Conservation (phyloP, 2,888 invertebrate genomes). For the Synergus gifuensis region DNA sequence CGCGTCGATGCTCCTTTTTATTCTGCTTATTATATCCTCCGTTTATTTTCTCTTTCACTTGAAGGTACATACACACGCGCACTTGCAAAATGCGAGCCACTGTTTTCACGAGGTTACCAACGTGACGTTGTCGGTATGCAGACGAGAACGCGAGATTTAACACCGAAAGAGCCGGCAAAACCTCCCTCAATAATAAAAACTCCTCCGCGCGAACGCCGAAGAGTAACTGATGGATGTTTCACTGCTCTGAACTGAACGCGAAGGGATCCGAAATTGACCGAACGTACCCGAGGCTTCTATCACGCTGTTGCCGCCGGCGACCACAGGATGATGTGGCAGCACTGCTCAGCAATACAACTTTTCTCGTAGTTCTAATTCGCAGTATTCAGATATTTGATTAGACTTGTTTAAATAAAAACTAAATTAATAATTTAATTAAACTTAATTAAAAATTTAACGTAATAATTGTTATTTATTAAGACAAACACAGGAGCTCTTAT, state of each 20-base stretch:
- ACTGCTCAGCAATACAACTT: conserved; percentile 56
- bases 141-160: conserved; percentile 41
- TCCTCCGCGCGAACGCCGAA: conserved; percentile 76
- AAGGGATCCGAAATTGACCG: conserved; percentile 65
- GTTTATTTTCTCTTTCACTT: conserved; percentile 15
- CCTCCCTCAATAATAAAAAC: conserved; percentile 62
- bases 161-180: conserved; percentile 52
- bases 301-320: conserved; percentile 63
- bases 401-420: too few relatives aligned
- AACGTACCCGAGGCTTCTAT: conserved; percentile 61
- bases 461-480: too few relatives aligned
- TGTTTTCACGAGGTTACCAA: conserved; percentile 41
- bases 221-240: conserved; percentile 76
- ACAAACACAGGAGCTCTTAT: too few relatives aligned
- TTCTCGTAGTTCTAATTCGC: neutral
- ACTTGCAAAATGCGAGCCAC: conserved; percentile 25
- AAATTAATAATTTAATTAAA: too few relatives aligned
- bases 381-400: too few relatives aligned
- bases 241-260: conserved; percentile 63
- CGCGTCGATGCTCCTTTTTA: conserved; percentile 41
- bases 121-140: neutral
- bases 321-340: conserved; percentile 70
- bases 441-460: too few relatives aligned
- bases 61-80: conserved; percentile 22
- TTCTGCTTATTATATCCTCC: conserved; percentile 2